Percentiles rank a stretch among this genome's conserved stretches.
Conservation (phyloP, 1,140 invertebrate genomes). For the Pogonus chalceus region DNA sequence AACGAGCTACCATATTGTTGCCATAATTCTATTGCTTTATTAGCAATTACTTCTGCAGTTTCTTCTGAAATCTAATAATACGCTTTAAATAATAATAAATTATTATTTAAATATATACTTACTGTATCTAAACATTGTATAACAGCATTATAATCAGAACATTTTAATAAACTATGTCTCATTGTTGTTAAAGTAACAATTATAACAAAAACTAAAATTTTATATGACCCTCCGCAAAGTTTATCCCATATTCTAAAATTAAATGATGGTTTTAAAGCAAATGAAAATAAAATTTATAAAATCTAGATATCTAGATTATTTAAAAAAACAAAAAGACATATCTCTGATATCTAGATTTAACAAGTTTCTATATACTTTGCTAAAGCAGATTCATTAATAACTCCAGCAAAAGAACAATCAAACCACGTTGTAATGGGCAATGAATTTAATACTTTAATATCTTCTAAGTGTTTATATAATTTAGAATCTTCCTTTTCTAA, state of each 20-base stretch:
- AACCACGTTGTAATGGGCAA: slow-evolving; percentile 66
- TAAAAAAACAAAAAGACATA: too few relatives aligned
- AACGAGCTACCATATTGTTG: slow-evolving; percentile 46
- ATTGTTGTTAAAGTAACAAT: slow-evolving; percentile 61
- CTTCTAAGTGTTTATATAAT: slow-evolving; percentile 51
- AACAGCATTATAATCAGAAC: slow-evolving; percentile 46
- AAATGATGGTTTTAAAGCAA: slow-evolving; percentile 8
- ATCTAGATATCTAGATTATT: neutral
- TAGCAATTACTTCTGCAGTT: slow-evolving; percentile 62
- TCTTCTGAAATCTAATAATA: slow-evolving; percentile 58
- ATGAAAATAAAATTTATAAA: slow-evolving; percentile 5
- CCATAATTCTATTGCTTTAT: slow-evolving; percentile 69
- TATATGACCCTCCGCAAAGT: slow-evolving; percentile 70
- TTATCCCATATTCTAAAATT: slow-evolving; percentile 76
- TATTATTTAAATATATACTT: slow-evolving; percentile 24
- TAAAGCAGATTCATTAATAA: slow-evolving; percentile 65
- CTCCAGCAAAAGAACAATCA: slow-evolving; percentile 65
- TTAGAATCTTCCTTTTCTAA: slow-evolving; percentile 61
- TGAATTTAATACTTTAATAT: slow-evolving; percentile 43
- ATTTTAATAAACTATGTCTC: slow-evolving; percentile 50
- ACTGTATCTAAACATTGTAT: slow-evolving; percentile 56
- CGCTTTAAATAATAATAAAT: slow-evolving; percentile 14
- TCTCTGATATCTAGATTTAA: too few relatives aligned
- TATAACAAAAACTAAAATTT: slow-evolving; percentile 69
- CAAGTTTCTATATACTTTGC: slow-evolving; percentile 47